Evolutionary conservation across 2,113 vertebrate species (phyloP).

Genomic region (Erpornis zantholeuca): DNA sequence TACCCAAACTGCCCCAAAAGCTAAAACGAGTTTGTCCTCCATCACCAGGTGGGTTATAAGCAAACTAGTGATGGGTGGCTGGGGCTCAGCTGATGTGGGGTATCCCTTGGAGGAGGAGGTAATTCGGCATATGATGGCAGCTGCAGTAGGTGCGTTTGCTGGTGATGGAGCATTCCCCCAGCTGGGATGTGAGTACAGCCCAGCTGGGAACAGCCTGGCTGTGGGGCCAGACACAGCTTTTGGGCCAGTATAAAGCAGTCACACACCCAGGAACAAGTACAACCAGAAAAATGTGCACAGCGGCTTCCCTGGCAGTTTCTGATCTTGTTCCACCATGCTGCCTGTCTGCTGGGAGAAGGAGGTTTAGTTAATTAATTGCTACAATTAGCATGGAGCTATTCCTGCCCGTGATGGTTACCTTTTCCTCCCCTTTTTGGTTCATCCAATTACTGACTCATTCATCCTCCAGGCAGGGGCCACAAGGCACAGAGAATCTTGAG

Average conservation of each 20-base stretch:
- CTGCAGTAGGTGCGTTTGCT: background rate
- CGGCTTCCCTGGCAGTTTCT: background rate
- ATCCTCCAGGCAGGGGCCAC: background rate
- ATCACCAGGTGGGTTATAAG: background rate
- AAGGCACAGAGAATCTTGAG: background rate
- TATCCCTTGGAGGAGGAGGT: background rate
- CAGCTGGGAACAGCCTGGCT: background rate
- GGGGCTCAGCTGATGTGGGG: background rate
- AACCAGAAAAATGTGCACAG: slow-evolving; percentile 4
- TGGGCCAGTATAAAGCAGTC: background rate
- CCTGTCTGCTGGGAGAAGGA: background rate
- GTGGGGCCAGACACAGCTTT: background rate
- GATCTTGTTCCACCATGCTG: background rate
- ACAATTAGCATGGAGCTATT: slow-evolving; percentile 26
- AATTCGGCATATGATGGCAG: background rate
- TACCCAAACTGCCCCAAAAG: background rate
- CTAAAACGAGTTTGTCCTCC: background rate
- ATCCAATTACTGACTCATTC: background rate
- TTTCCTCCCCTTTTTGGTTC: background rate
- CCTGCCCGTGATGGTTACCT: background rate
- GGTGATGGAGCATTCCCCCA: accelerated
- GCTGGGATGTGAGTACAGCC: background rate
- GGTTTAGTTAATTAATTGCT: slow-evolving; percentile 44
- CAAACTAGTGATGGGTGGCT: accelerated
- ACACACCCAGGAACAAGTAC: background rate